Conservation (phyloP, 2,797 vertebrate genomes). For the Vireo griseus region DNA sequence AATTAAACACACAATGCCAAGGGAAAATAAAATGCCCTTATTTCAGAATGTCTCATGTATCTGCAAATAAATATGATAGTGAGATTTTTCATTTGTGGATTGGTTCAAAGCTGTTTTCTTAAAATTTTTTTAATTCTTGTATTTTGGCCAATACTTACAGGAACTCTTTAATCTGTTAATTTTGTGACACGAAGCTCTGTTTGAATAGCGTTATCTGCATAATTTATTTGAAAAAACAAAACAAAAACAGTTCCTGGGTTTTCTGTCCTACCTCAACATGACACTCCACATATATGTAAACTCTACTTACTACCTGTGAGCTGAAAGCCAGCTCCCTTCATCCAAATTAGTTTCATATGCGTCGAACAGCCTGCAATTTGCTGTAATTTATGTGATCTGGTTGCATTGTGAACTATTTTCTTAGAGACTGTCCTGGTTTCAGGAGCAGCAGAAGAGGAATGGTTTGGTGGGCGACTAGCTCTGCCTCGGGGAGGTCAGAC, state of each 20-base stretch:
- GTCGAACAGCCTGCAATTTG: background rate
- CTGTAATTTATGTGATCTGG: background rate
- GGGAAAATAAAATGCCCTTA: background rate
- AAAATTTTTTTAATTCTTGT: constrained; percentile 39
- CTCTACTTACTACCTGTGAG: background rate
- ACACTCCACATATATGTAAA: background rate
- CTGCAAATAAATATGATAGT: constrained; percentile 32
- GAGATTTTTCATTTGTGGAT: constrained; percentile 6
- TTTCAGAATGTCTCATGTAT: constrained; percentile 38
- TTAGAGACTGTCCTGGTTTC: background rate
- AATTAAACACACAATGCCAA: constrained; percentile 33
- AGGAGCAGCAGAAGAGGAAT: background rate
- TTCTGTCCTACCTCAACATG: background rate
- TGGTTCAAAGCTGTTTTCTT: background rate
- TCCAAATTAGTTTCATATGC: background rate
- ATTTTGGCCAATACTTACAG: constrained; percentile 36
- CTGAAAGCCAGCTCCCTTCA: background rate
- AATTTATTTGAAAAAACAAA: constrained; percentile 45
- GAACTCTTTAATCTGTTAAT: constrained; percentile 50
- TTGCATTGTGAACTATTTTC: background rate
- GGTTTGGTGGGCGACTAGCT: background rate
- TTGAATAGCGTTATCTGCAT: constrained; percentile 31
- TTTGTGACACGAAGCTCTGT: background rate
- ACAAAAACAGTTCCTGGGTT: background rate
- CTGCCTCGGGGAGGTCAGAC: background rate